phyloP scores from a whole-genome alignment of 2,797 vertebrate genomes.

The Dicrostonyx torquatus region DNA sequence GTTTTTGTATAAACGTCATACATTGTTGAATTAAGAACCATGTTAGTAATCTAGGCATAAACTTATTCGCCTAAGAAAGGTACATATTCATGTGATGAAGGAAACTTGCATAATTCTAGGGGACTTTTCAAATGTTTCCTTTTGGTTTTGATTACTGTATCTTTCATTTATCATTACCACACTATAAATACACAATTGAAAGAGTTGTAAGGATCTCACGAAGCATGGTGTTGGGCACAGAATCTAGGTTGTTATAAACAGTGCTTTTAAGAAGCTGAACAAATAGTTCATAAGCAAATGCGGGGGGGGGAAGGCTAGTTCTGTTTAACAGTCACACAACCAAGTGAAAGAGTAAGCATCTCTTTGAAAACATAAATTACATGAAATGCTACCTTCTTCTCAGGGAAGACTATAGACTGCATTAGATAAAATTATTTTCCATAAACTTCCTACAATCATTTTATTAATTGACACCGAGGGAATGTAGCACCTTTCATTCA shows the following conservation, averaged over 20 bases:
- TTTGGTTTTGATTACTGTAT: slow-evolving; percentile 14
- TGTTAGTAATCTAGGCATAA: slow-evolving; percentile 24
- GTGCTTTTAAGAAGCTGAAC: slow-evolving; percentile 48
- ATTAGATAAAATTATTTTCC: slow-evolving; percentile 75
- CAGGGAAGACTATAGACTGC: slow-evolving; percentile 69
- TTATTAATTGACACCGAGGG: slow-evolving; percentile 81
- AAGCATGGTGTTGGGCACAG: background rate
- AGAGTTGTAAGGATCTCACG: slow-evolving; percentile 35
- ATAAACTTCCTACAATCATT: slow-evolving; percentile 81
- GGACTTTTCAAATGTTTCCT: slow-evolving; percentile 7
- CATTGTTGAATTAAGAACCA: slow-evolving; percentile 58
- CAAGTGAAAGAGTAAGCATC: slow-evolving; percentile 63
- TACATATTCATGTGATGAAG: background rate
- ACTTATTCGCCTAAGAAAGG: slow-evolving; percentile 22
- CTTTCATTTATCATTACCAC: slow-evolving; percentile 25
- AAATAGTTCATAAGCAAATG: slow-evolving; percentile 47
- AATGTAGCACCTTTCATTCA: slow-evolving; percentile 76
- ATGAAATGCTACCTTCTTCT: slow-evolving; percentile 73
- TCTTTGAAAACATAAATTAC: slow-evolving; percentile 70
- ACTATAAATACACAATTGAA: slow-evolving; percentile 47
- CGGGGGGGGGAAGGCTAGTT: background rate
- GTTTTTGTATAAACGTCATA: slow-evolving; percentile 38
- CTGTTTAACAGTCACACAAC: slow-evolving; percentile 71
- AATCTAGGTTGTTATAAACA: background rate
- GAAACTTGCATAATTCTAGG: background rate